A percentile compares a stretch with the other conserved stretches of the same genome.
phyloP scores from a whole-genome alignment of 2,797 vertebrate genomes.

The Acrocephalus scirpaceus region DNA sequence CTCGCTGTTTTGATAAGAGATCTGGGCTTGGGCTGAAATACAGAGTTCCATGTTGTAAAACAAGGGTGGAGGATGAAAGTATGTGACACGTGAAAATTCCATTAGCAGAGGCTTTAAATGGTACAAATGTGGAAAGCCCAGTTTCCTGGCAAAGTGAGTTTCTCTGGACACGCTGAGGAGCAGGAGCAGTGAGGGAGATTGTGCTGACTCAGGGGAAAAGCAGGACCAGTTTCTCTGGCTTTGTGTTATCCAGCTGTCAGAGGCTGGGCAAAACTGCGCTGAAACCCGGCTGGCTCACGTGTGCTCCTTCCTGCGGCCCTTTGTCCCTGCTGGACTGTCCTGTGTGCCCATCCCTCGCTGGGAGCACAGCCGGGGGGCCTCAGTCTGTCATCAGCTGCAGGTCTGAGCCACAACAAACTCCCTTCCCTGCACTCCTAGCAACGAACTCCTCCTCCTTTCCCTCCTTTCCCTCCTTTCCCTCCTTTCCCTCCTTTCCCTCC shows the following conservation, averaged over 20 bases:
- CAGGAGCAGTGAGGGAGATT: neutral
- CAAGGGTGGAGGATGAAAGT: neutral
- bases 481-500: too few species aligned
- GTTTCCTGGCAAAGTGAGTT: neutral
- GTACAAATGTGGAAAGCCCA: neutral
- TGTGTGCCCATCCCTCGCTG: neutral
- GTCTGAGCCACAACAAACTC: neutral
- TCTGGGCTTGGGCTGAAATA: neutral
- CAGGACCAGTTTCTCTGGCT: conserved; percentile 20
- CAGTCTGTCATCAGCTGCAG: neutral
- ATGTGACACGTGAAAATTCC: neutral
- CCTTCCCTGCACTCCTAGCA: neutral
- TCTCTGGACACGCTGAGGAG: neutral
- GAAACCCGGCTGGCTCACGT: neutral
- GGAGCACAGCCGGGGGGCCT: neutral
- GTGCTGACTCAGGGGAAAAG: conserved; percentile 20
- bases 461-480: too few species aligned
- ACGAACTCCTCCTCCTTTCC: too few species aligned
- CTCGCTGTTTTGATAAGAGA: neutral
- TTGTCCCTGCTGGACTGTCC: neutral
- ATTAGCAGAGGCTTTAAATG: neutral
- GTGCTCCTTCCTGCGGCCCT: neutral
- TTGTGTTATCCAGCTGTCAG: neutral
- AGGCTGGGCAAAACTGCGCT: neutral
- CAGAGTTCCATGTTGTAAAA: neutral